Evolutionary conservation across 2,797 vertebrate species (phyloP).

Genomic region (Cyclopterus lumpus): DNA sequence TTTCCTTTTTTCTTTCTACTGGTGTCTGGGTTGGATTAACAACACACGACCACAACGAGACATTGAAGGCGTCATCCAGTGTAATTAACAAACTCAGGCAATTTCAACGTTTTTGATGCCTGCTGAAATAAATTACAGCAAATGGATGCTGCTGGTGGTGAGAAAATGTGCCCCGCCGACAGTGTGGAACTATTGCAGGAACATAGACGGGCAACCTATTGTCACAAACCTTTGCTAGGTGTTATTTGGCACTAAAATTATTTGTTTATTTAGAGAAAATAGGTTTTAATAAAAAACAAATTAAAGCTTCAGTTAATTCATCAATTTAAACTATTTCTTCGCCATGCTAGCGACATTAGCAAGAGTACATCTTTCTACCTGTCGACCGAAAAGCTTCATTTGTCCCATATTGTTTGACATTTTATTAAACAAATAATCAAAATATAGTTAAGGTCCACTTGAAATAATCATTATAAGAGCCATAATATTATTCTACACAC

Average conservation of each 20-base stretch:
- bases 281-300: background rate
- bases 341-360: background rate
- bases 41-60: constrained; percentile 2
- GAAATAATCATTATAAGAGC: background rate
- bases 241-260: constrained; percentile 13
- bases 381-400: background rate
- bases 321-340: background rate
- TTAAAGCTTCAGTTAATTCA: background rate
- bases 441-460: background rate
- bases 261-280: background rate
- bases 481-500: background rate
- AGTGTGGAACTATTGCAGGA: background rate
- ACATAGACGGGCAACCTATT: background rate
- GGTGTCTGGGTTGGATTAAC: constrained; percentile 23
- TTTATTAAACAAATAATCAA: background rate
- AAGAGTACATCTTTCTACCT: no score
- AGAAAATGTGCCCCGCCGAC: constrained; percentile 20
- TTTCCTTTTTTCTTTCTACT: constrained; percentile 4
- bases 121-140: constrained; percentile 16
- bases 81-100: background rate
- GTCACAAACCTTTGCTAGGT: background rate
- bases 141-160: constrained; percentile 11
- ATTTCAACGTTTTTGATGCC: background rate
- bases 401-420: background rate
- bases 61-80: background rate